Evolutionary conservation across 1,140 invertebrate genomes (phyloP).

Genomic region (Aphelinus atriplicis): DNA sequence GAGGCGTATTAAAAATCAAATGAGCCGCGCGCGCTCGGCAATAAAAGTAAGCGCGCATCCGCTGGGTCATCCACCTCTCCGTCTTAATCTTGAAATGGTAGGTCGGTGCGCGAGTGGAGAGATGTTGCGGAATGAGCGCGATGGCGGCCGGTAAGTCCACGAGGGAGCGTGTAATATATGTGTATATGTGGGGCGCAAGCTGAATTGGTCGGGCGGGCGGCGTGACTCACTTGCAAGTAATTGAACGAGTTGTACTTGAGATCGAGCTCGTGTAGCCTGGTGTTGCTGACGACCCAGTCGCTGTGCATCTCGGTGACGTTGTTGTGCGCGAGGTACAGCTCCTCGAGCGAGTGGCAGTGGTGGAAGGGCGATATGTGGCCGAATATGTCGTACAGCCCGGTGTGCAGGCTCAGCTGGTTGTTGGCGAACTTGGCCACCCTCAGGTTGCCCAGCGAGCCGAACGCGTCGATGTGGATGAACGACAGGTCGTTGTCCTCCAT

Average conservation of each 20-base stretch:
- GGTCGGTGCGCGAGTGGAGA: too few relatives aligned
- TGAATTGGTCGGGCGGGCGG: background rate
- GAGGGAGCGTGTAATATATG: background rate
- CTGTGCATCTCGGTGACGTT: slow-evolving; percentile 66
- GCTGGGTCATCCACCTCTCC: too few relatives aligned
- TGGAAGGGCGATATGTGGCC: slow-evolving; percentile 64
- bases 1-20: too few relatives aligned
- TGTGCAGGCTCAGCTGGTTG: slow-evolving; percentile 63
- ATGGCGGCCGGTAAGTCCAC: too few relatives aligned
- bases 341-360: slow-evolving; percentile 63
- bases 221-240: slow-evolving; percentile 43
- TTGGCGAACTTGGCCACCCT: slow-evolving; percentile 64
- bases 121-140: too few relatives aligned
- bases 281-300: slow-evolving; percentile 68
- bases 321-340: slow-evolving; percentile 71
- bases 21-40: too few relatives aligned
- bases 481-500: slow-evolving; percentile 55
- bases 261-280: slow-evolving; percentile 66
- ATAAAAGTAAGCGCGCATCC: too few relatives aligned
- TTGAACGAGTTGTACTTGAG: slow-evolving; percentile 67
- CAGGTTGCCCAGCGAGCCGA: slow-evolving; percentile 59
- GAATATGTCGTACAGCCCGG: slow-evolving; percentile 38
- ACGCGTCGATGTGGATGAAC: slow-evolving; percentile 59
- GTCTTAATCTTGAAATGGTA: too few relatives aligned
- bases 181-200: background rate